A percentile compares a stretch with the other conserved stretches of the same genome.
Evolutionary conservation across 2,888 invertebrate genomes (phyloP).

Genomic region (Stratiomys singularior): DNA sequence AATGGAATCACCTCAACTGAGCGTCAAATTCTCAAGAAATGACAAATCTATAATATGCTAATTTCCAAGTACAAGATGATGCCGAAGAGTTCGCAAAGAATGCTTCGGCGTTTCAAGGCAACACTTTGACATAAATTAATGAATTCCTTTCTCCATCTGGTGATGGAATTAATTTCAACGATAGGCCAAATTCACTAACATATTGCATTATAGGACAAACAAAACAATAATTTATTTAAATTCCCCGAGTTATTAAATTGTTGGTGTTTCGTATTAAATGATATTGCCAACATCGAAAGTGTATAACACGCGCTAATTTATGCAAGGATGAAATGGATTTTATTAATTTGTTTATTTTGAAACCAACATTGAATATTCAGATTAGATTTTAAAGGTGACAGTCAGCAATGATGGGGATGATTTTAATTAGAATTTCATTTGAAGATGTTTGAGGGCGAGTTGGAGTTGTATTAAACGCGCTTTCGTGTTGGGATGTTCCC

Average conservation of each 20-base stretch:
- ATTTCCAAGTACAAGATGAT: background rate
- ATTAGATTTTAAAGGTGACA: background rate
- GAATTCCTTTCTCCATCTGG: background rate
- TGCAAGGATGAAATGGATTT: background rate
- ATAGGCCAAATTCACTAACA: background rate
- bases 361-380: background rate
- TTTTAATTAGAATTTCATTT: too few relatives aligned
- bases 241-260: background rate
- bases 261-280: background rate
- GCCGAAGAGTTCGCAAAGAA: too few relatives aligned
- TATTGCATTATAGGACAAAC: background rate
- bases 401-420: background rate
- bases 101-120: background rate
- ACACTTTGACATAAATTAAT: slow-evolving; percentile 1
- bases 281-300: too few relatives aligned
- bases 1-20: background rate
- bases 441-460: too few relatives aligned
- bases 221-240: background rate
- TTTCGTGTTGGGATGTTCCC: too few relatives aligned
- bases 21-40: background rate
- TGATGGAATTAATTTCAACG: background rate
- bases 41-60: slow-evolving; percentile 4
- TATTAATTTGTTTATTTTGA: background rate
- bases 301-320: background rate
- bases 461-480: too few relatives aligned